Conservation (phyloP, 1,140 invertebrate species). For the Vanessa atalanta region DNA sequence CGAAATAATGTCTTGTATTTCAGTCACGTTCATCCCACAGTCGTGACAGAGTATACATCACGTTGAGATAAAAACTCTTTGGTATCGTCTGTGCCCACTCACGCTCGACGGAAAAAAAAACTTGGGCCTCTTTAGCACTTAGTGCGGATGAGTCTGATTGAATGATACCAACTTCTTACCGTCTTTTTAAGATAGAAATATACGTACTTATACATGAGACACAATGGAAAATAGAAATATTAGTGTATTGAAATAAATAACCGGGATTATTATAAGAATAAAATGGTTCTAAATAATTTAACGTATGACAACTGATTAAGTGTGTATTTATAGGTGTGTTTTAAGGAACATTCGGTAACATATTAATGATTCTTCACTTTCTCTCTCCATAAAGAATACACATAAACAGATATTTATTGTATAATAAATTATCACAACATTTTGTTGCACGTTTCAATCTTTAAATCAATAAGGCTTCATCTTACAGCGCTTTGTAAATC, state of each 20-base stretch:
- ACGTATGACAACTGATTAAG: too few species aligned
- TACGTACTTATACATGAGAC: not conserved
- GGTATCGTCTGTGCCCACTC: slow-evolving; percentile 58
- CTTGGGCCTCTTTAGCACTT: slow-evolving; percentile 61
- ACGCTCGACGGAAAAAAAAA: slow-evolving; percentile 53
- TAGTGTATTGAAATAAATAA: too few species aligned
- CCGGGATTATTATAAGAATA: too few species aligned
- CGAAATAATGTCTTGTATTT: slow-evolving; percentile 65
- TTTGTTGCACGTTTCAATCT: slow-evolving; percentile 32
- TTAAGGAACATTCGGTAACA: not conserved
- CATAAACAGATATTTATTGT: slow-evolving; percentile 29
- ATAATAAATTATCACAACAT: slow-evolving; percentile 34
- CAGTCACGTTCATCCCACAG: slow-evolving; percentile 66
- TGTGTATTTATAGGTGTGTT: not conserved
- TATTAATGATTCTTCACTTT: slow-evolving; percentile 12
- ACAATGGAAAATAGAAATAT: too few species aligned
- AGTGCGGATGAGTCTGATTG: slow-evolving; percentile 56
- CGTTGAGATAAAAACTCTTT: slow-evolving; percentile 71
- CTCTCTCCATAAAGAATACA: slow-evolving; percentile 10
- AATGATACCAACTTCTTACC: slow-evolving; percentile 43
- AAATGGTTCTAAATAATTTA: too few species aligned
- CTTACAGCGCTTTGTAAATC: slow-evolving; percentile 28
- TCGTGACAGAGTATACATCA: slow-evolving; percentile 74
- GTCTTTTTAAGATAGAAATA: not conserved
- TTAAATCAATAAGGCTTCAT: slow-evolving; percentile 35